Evolutionary conservation across 2,113 vertebrate species (phyloP), one percentile per base, ranked within the genome.

Genomic region (Eudyptes chrysolophus): DNA sequence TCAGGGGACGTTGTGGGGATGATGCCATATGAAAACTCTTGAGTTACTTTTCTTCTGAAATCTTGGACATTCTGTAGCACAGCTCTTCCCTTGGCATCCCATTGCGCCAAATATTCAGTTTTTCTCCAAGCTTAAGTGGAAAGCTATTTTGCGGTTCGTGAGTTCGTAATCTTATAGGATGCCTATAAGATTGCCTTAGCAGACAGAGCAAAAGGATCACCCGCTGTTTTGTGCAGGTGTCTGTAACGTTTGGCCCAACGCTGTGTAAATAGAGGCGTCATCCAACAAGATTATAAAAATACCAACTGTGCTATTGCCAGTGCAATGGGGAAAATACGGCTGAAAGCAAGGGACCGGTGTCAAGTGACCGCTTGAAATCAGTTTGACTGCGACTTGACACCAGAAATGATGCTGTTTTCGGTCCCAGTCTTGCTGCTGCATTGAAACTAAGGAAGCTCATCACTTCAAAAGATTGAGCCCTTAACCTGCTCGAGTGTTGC

Each of bases 201-300:
- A 69, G 16, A 8, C 15, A 30, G 25, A 61, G 24, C 15, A 32
- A 48, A 36, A 34, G 7, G 16, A 38, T 15, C 21, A 1, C 27
- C 36, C 13, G 0, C 32, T 27, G 11, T 26, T 55, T 36, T 13
- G 22, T 51, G 15, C 22, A 3, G 18, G 14, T 27, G n/a, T 10
- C 51, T 11, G 7, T 46, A n/a, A 72, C 5, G 1, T n/a, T 4
- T 4, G 26, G 16, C 16, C 20, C 62, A 25, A 29, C 1, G 9
- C 32, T n/a, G 19, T 13, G 11, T 18, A 29, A 40, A n/a, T 24
- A 51, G 27, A 26, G 44, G 34, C 24, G 0, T 64, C 30, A 58
- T 22, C 36, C 29, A n/a, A 16, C 25, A n/a, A 46, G 57, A 30
- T 46, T 21, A 38, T 51, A 4, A 29, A 58, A 64, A 51, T 21